These are phyloP conservation scores for Geodia barretti DNA, from an alignment of 37 sponge, comb jelly and placozoan genomes.

Conservation along the genomic window DNA sequence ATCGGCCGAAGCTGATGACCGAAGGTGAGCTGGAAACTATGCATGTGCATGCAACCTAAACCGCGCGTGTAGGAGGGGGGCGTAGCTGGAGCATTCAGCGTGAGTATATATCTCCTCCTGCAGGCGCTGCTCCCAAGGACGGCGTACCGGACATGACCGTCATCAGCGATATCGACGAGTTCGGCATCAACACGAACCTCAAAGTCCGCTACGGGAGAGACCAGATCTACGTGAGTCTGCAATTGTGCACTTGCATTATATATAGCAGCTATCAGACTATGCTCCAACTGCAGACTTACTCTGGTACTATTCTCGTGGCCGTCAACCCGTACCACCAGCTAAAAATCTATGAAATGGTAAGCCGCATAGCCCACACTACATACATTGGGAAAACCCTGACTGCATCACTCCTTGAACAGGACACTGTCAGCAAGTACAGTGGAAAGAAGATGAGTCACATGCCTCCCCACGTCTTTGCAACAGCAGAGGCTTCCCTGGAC, in stretches of 20 bases:
- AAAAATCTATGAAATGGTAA: slow-evolving; percentile 81
- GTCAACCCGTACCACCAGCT: slow-evolving; percentile 92
- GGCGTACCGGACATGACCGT: slow-evolving; percentile 96
- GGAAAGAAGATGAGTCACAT: slow-evolving; percentile 80
- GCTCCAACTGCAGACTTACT: slow-evolving; percentile 77
- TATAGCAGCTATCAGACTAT: neutral
- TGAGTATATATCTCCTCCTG: neutral
- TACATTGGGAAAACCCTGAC: neutral
- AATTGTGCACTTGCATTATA: neutral
- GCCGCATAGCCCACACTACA: neutral
- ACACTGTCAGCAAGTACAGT: slow-evolving; percentile 68
- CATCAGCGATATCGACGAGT: slow-evolving; percentile 91
- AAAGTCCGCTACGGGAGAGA: slow-evolving; percentile 75
- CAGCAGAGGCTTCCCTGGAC: slow-evolving; percentile 81
- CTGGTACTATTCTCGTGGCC: slow-evolving; percentile 92
- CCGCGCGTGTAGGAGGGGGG: slow-evolving; percentile 20
- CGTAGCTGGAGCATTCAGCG: slow-evolving; percentile 25
- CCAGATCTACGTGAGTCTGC: slow-evolving; percentile 80
- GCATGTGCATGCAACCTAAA: neutral
- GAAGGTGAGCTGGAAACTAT: slow-evolving; percentile 58
- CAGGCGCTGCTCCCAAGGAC: slow-evolving; percentile 88
- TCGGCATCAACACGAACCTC: slow-evolving; percentile 91
- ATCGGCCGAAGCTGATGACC: slow-evolving; percentile 79
- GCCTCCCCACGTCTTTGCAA: slow-evolving; percentile 93
- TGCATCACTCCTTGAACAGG: slow-evolving; percentile 34